Evolutionary conservation across 2,888 invertebrate genomes (phyloP), one percentile per base, ranked within the genome.

Genomic region (Chaetoderma sp.): DNA sequence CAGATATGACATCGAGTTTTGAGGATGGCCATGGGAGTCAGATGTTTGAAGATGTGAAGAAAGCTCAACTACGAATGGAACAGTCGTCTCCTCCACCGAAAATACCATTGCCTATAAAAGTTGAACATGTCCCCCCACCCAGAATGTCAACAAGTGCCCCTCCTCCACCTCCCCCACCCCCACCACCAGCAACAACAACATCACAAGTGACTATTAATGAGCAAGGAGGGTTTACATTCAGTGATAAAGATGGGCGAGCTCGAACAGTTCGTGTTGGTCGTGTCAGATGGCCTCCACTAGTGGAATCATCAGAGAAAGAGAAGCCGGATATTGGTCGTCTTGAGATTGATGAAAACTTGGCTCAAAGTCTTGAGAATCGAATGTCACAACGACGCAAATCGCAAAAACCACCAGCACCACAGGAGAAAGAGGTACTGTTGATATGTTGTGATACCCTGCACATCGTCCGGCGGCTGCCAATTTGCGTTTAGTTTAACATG

Each of bases 181-280:
- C 95, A 0, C 95, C 95, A 10, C 50, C 62, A n/a, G 49, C 55
- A n/a, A 25, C 50, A 13, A 54, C 57, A 13, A 60, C 63, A n/a
- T 66, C 65, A 6, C 57, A 72, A 36, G 50, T 65, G 42, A 75
- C 72, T 56, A 73, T 70, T 32, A 47, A 13, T 8, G 47, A 47
- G 8, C 18, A 16, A 4, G 78, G 77, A 23, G 80, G 76, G 25
- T 81, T 76, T 50, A 79, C 78, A 36, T 91, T 54, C 91, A 91
- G 76, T 61, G 94, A 82, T 68, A 72, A 73, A 39, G 39, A 39
- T 2, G 95, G 96, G 0, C 88, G 96, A 28, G 96, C 96, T 0
- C 95, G 96, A 83, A 97, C 96, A 0, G 96, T 97, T 0, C 89
- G 96, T 32, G 96, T 98, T 60, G 97, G 82, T 4, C 76, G 77